phyloP scores from a whole-genome alignment of 2,797 vertebrate genomes.

The Bufotes viridis region DNA sequence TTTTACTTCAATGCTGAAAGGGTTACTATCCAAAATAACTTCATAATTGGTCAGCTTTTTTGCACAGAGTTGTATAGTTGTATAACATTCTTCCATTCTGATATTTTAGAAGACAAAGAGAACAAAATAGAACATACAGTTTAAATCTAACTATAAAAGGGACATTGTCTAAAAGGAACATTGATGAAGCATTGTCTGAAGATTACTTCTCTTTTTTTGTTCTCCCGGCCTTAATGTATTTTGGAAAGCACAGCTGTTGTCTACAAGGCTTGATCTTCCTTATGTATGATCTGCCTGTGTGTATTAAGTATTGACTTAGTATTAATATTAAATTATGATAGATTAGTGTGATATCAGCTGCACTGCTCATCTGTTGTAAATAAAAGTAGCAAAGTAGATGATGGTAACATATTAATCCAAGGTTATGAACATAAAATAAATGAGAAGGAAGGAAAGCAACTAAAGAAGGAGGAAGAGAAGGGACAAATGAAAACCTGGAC shows the following conservation, averaged over 20 bases:
- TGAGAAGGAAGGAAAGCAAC: background rate
- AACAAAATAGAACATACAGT: slow-evolving; percentile 2
- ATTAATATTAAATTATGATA: slow-evolving; percentile 56
- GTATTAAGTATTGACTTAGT: slow-evolving; percentile 52
- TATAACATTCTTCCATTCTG: background rate
- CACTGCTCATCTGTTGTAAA: slow-evolving; percentile 37
- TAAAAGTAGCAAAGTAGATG: slow-evolving; percentile 31
- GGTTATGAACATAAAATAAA: background rate
- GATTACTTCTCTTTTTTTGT: slow-evolving; percentile 21
- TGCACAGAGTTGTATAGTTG: background rate
- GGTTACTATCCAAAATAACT: slow-evolving; percentile 1
- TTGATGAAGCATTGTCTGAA: slow-evolving; percentile 43
- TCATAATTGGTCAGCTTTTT: background rate
- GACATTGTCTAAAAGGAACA: slow-evolving; percentile 18
- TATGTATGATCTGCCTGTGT: slow-evolving; percentile 45
- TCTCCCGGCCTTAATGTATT: slow-evolving; percentile 1
- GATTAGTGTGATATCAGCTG: slow-evolving; percentile 52
- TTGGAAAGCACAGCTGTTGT: slow-evolving; percentile 47
- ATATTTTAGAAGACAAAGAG: slow-evolving; percentile 14
- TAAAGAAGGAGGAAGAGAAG: background rate
- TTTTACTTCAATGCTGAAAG: background rate
- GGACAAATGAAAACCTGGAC: too few species aligned
- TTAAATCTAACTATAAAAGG: slow-evolving; percentile 24
- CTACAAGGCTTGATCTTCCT: slow-evolving; percentile 37
- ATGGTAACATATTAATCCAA: slow-evolving; percentile 38